phyloP scores from a whole-genome alignment of 2,113 vertebrate genomes.

The Antennarius striatus region DNA sequence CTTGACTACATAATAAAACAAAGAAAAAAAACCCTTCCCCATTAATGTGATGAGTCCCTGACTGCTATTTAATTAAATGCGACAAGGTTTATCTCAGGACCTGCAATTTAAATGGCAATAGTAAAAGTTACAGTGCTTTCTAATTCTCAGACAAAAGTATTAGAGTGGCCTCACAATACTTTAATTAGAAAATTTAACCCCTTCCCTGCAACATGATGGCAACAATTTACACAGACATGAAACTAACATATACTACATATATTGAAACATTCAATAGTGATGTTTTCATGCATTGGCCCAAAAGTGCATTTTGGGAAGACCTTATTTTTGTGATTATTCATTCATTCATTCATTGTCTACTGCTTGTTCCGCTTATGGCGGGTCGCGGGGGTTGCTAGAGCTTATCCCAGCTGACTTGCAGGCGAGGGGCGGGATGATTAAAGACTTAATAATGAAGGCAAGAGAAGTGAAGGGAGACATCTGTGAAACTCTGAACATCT shows the following conservation, averaged over 20 bases:
- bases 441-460: background rate
- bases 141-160: constrained; percentile 49
- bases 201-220: background rate
- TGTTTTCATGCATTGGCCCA: background rate
- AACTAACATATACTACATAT: background rate
- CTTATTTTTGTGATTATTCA: no score
- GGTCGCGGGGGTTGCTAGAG: no score
- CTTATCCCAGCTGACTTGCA: no score
- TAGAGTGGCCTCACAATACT: constrained; percentile 25
- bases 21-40: constrained; percentile 7
- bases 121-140: constrained; percentile 46
- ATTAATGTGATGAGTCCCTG: constrained; percentile 40
- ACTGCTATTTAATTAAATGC: constrained; percentile 60
- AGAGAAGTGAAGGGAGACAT: background rate
- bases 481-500: background rate
- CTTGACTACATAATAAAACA: constrained; percentile 18
- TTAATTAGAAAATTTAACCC: constrained; percentile 60
- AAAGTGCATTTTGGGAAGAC: no score
- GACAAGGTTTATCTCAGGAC: constrained; percentile 41
- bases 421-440: background rate
- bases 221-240: constrained; percentile 31
- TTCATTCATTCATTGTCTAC: no score
- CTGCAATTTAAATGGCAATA: constrained; percentile 46
- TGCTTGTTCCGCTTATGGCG: no score
- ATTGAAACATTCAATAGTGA: constrained; percentile 2